Evolutionary conservation across 2,113 vertebrate species (phyloP).

Genomic region (Bufo bufo): DNA sequence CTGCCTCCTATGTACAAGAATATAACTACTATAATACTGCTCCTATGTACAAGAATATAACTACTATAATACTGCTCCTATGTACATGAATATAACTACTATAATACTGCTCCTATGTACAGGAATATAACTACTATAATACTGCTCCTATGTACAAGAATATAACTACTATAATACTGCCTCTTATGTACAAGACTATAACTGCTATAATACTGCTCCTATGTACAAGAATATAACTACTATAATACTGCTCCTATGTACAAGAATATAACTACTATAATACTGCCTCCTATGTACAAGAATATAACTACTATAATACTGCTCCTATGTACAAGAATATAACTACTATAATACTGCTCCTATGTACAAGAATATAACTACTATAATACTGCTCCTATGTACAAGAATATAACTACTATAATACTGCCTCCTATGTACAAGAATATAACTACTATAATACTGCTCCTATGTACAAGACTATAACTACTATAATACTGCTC

Average conservation of each 20-base stretch:
- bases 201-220: conserved; percentile 7
- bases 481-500: conserved; percentile 5
- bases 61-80: not conserved
- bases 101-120: not conserved
- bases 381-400: not conserved
- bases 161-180: conserved; percentile 4
- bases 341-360: conserved; percentile 12
- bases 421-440: not conserved
- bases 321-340: conserved; percentile 12
- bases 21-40: conserved; percentile 9
- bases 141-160: not conserved
- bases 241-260: not conserved
- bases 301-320: conserved; percentile 25
- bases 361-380: not conserved
- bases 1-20: not conserved
- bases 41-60: not conserved
- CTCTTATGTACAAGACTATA: not conserved
- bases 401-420: not conserved
- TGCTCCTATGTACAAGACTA: conserved; percentile 1
- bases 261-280: conserved; percentile 8
- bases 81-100: not conserved
- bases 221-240: not conserved
- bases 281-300: too few species aligned
- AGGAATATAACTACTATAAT: conserved; percentile 7
- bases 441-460: not conserved